Evolutionary conservation across 1,140 invertebrate species (phyloP).

Genomic region (Euura lappo): DNA sequence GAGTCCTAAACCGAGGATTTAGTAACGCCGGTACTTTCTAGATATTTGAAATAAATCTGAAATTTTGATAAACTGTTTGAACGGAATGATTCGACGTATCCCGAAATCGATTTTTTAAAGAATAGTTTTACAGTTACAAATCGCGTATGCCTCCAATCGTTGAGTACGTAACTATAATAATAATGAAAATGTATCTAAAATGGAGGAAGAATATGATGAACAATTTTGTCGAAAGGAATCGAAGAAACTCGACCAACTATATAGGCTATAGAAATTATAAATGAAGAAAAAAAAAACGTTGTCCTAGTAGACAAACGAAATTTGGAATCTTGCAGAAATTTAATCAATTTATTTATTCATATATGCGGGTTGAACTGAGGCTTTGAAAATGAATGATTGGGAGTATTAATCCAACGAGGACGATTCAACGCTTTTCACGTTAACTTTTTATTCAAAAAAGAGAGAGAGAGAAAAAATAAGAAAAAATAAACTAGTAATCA

Average conservation of each 20-base stretch:
- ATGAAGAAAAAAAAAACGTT: too few species aligned
- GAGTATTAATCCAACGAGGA: background rate
- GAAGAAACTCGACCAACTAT: background rate
- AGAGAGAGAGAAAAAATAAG: background rate
- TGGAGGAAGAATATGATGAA: background rate
- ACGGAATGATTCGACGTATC: background rate
- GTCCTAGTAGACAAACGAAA: too few species aligned
- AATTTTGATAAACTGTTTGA: background rate
- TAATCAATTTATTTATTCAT: too few species aligned
- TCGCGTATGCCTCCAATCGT: too few species aligned
- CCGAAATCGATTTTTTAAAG: background rate
- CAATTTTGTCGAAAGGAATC: background rate
- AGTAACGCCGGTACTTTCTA: background rate
- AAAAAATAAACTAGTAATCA: constrained; percentile 24
- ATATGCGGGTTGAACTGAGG: too few species aligned
- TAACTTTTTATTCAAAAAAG: constrained; percentile 3
- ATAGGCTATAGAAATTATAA: background rate
- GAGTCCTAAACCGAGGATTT: background rate
- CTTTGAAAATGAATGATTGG: background rate
- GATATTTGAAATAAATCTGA: background rate
- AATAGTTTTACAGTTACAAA: too few species aligned
- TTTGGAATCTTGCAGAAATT: too few species aligned
- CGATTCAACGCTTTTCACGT: background rate
- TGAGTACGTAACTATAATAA: background rate
- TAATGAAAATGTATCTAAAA: background rate